A percentile compares a stretch with the other conserved stretches of the same genome.
Evolutionary conservation across 2,797 vertebrate genomes (phyloP).

Genomic region (Trichosurus vulpecula): DNA sequence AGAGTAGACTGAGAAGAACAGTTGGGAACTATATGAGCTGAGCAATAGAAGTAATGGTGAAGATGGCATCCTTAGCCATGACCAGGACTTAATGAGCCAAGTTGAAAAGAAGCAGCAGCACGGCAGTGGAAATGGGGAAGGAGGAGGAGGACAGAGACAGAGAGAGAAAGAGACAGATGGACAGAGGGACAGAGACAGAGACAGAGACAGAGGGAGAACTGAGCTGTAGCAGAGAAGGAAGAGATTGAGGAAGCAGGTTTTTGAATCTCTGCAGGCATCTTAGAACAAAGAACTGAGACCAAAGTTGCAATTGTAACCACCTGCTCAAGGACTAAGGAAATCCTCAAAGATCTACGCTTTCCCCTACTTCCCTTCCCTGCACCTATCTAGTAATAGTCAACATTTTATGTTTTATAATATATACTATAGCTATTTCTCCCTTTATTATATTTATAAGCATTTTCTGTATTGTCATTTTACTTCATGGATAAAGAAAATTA

Average conservation of each 20-base stretch:
- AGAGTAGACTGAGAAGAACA: background rate
- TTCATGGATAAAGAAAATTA: background rate
- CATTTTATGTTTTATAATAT: background rate
- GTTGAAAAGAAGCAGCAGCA: background rate
- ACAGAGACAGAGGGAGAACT: background rate
- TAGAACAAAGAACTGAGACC: background rate
- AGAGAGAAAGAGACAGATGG: no score
- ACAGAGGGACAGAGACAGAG: no score
- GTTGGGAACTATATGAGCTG: background rate
- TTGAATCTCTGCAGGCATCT: background rate
- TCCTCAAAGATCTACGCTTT: background rate
- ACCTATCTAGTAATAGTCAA: background rate
- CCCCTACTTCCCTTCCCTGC: background rate
- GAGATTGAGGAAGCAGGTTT: background rate
- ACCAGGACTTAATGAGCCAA: background rate
- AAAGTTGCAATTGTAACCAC: background rate
- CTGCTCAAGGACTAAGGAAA: background rate
- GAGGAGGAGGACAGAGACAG: no score
- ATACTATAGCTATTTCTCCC: background rate
- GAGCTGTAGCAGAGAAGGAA: background rate
- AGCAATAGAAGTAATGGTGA: background rate
- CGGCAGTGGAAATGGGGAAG: background rate
- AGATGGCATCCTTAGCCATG: background rate
- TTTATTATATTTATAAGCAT: background rate
- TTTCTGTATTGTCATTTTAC: background rate